Evolutionary conservation across 2,797 vertebrate genomes (phyloP).

Genomic region (Petrocephalus sullivani): DNA sequence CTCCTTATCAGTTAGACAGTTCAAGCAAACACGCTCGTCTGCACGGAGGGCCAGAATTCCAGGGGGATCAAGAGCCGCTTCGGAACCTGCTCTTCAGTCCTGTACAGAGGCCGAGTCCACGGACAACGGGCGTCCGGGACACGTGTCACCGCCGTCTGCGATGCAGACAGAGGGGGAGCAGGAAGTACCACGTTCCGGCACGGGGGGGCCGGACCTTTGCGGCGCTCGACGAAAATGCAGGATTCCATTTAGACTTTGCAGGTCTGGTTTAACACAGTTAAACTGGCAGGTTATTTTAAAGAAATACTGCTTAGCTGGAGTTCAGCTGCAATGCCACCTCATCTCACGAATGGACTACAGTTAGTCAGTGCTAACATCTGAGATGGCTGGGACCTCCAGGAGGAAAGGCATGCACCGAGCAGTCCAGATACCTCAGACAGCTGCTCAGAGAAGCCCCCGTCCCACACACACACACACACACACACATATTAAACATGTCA

Average conservation of each 20-base stretch:
- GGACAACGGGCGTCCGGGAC: background rate
- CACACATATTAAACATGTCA: background rate
- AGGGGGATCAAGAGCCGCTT: constrained; percentile 13
- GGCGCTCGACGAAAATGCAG: constrained; percentile 32
- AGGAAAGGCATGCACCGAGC: background rate
- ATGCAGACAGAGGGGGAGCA: background rate
- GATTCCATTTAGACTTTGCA: background rate
- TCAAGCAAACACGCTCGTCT: constrained; percentile 39
- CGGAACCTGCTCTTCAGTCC: background rate
- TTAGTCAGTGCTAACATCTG: background rate
- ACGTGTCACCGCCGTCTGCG: background rate
- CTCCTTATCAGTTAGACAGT: constrained; percentile 40
- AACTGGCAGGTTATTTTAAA: background rate
- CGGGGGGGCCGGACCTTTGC: constrained; percentile 37
- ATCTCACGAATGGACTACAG: background rate
- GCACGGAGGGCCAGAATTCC: constrained; percentile 24
- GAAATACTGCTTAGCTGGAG: background rate
- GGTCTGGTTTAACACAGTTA: background rate
- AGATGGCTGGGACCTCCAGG: background rate
- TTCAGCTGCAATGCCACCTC: background rate
- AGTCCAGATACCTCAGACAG: background rate
- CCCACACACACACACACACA: background rate
- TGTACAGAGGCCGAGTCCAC: background rate
- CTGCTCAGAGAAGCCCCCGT: background rate
- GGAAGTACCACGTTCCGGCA: background rate